Evolutionary conservation across 30 jellyfish, hydroid and myxozoan species (phyloP).

Genomic region (Rhopilema esculentum): DNA sequence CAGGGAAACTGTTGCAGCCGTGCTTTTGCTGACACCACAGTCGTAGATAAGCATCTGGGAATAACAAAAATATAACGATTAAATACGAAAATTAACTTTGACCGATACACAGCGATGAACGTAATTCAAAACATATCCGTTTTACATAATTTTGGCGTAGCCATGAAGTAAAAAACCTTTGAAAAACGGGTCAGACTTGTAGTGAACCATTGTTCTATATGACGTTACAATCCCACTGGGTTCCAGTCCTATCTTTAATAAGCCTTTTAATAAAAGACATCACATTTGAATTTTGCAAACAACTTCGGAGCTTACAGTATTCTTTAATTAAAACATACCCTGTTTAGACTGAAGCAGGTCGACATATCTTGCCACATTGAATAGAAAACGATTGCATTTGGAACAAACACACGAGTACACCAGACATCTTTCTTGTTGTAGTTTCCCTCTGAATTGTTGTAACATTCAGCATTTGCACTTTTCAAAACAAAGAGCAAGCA

Average conservation of each 20-base stretch:
- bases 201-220: too few relatives aligned
- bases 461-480: conserved; percentile 24
- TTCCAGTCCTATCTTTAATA: too few relatives aligned
- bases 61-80: background rate
- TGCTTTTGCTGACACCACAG: conserved; percentile 6
- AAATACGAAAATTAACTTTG: background rate
- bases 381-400: conserved; percentile 40
- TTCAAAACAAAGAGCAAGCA: conserved; percentile 32
- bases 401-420: conserved; percentile 48
- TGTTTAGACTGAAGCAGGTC: conserved; percentile 26
- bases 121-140: too few relatives aligned
- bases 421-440: conserved; percentile 28
- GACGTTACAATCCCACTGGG: too few relatives aligned
- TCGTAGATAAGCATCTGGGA: conserved; percentile 35
- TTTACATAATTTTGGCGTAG: too few relatives aligned
- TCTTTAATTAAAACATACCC: too few relatives aligned
- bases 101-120: background rate
- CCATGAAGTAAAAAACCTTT: too few relatives aligned
- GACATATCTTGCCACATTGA: conserved; percentile 63
- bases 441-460: background rate
- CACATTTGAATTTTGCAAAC: too few relatives aligned
- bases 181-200: too few relatives aligned
- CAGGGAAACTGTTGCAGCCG: conserved; percentile 25
- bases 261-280: too few relatives aligned
- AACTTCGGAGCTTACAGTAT: too few relatives aligned